Evolutionary conservation across 2,113 vertebrate genomes (phyloP), one percentile per base, ranked within the genome.

Genomic region (Piaya cayana): DNA sequence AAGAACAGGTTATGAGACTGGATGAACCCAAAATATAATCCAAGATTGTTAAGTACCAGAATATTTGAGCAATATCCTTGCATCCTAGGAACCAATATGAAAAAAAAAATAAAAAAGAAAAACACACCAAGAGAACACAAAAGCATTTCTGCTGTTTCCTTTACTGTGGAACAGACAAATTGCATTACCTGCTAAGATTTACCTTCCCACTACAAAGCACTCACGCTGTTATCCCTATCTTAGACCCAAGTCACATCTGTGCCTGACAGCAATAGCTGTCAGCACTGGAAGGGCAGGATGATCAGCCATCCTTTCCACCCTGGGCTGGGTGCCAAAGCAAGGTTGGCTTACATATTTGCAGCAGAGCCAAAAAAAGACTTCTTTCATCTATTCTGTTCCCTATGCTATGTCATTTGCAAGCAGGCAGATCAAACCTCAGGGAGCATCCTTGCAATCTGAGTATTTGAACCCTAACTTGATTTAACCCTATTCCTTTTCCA

Each of bases 221-320:
- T 93, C 36, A 22, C 23, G 39, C 52, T 55, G 63, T 64, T 64
- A 79, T 47, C 39, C 63, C 42, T n/a, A 1, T 58, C 84, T 79
- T 15, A 82, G 70, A 82, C 30, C 9, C 83, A 82, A 83, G 86
- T 82, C 95, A 95, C 70, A 89, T 91, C 84, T 92, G 80, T 71
- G 84, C 75, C 84, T 85, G 75, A 62, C 75, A 95, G 56, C 70
- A 85, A 56, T 71, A 91, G 81, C 83, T 93, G 94, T 78, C 86
- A 90, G 14, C 81, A 71, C n/a, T 30, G 53, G 60, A 71, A 65
- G 78, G 85, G 74, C 75, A 72, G 32, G 42, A 59, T 82, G 78
- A 87, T 62, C 84, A 85, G 90, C 87, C 84, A 91, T 75, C 87
- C 84, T 85, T 47, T 81, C 65, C 84, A 82, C 89, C 84, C 91